Evolutionary conservation across 1,140 invertebrate genomes (phyloP), one percentile per base, ranked within the genome.

Genomic region (Aleiodes sp.): DNA sequence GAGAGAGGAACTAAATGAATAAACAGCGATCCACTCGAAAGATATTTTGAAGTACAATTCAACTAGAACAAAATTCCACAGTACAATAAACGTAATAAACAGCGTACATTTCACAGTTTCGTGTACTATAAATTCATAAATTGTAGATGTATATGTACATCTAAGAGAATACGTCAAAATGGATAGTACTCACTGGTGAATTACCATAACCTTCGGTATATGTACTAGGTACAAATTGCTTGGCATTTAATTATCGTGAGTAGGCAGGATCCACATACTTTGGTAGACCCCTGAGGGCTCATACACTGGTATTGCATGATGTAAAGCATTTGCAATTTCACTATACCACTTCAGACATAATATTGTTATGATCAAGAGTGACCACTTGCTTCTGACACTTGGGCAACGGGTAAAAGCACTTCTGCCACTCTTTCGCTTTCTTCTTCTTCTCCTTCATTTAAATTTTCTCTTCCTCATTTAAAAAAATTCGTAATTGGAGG

Each of bases 201-300:
- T 33, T 61, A 21, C 41, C 41, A 46, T 46, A 52, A 29, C 64
- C 64, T 57, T 66, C 64, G 19, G 39, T 31, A 56, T 52, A 66
- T 46, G 41, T 41, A 52, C 29, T 8, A 41, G 21, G 9, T 66
- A 29, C 19, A 66, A 66, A 66, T 66, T 52, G 64, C 64, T 31
- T 66, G 64, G 64, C 43, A 66, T 66, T 66, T 66, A 66, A 66
- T 66, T 46, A 66, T 31, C 21, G 21, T 43, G 39, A 52, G 41
- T 66, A 66, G 64, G 43, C 64, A 66, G 9, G 43, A 43, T 31
- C 59, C 29, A 9, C 12, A 35, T 19, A 31, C 12, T 35, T 14
- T 12, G 16, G 14, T 61, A 12, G 24, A 46, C 41, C 41, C n/a
- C 41, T 46, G 8, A 46, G 41, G 41, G 41, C 16, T 46, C 14